Evolutionary conservation across 2,797 vertebrate species (phyloP), one percentile per base, ranked within the genome.

Genomic region (Fistularia commersonii): DNA sequence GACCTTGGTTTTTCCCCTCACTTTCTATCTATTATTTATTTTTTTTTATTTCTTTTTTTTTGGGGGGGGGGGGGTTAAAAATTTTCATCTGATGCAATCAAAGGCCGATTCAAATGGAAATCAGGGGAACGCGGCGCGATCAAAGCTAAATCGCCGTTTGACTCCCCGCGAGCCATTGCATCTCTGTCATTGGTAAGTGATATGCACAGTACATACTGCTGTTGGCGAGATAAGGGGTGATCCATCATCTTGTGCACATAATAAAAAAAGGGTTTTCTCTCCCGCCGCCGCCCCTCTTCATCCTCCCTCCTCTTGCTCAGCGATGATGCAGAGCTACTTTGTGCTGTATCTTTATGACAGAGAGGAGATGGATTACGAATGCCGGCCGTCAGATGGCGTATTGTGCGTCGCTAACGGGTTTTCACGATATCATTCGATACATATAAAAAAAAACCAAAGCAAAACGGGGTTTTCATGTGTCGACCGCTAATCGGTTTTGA

Each of bases 71-170:
- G n/a, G n/a, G n/a, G n/a, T n/a, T n/a, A 62, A 32, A 69, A 49
- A 78, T 66, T 70, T 69, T 64, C 64, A 70, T 77, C 60, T 74
- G 79, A 81, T 72, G 79, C 72, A 78, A 82, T 82, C 69, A 80
- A 74, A 85, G 72, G 58, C 55, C 45, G 67, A 86, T 88, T 88
- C 83, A 87, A 82, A 87, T 85, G 74, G 73, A 83, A 82, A 86
- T 84, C 74, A 53, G 55, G 32, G 7, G 32, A 9, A 12, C 9
- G 31, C 8, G 50, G 45, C 54, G 55, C 76, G 78, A 87, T 87
- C 79, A 85, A 78, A 82, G 74, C 69, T 70, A 80, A 79, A 79
- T 71, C 80, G 72, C 71, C 51, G 39, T 75, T 85, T 82, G 76
- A 81, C 80, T n/a, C 79, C 75, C 54, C 81, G 52, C 64, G 53